Conservation (phyloP, 2,797 vertebrate genomes). For the Sebastes taczanowskii region DNA sequence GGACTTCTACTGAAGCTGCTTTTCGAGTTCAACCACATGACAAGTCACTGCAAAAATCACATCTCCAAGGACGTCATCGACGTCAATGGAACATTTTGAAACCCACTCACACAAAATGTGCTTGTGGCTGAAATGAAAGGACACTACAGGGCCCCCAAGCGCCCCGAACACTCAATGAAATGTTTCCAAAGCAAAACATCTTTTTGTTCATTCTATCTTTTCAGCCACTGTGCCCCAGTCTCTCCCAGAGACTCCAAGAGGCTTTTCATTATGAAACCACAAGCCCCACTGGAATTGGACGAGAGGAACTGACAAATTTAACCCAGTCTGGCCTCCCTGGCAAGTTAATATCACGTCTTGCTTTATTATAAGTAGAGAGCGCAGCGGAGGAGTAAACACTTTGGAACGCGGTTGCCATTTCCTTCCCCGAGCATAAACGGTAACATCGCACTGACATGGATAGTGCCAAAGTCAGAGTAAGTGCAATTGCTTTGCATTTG, state of each 20-base stretch:
- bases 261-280: slow-evolving; percentile 76
- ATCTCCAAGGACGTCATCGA: neutral
- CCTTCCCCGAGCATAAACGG: slow-evolving; percentile 53
- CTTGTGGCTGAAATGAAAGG: slow-evolving; percentile 30
- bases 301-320: slow-evolving; percentile 70
- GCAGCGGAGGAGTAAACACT: slow-evolving; percentile 60
- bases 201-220: slow-evolving; percentile 50
- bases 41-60: slow-evolving; percentile 9
- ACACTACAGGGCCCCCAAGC: slow-evolving; percentile 6
- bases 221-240: slow-evolving; percentile 42
- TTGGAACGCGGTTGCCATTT: slow-evolving; percentile 56
- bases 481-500: slow-evolving; percentile 78
- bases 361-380: slow-evolving; percentile 58
- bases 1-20: neutral
- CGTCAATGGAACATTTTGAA: slow-evolving; percentile 13
- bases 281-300: slow-evolving; percentile 60
- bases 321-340: slow-evolving; percentile 66
- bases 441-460: slow-evolving; percentile 51
- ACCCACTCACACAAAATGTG: slow-evolving; percentile 6
- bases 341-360: slow-evolving; percentile 70
- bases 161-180: slow-evolving; percentile 31
- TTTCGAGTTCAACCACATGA: neutral
- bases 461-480: slow-evolving; percentile 69
- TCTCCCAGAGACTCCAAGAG: slow-evolving; percentile 47
- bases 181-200: slow-evolving; percentile 51